Base-by-base conservation (phyloP, 2,797 vertebrate genomes). In the Paramormyrops hopkinsi region DNA sequence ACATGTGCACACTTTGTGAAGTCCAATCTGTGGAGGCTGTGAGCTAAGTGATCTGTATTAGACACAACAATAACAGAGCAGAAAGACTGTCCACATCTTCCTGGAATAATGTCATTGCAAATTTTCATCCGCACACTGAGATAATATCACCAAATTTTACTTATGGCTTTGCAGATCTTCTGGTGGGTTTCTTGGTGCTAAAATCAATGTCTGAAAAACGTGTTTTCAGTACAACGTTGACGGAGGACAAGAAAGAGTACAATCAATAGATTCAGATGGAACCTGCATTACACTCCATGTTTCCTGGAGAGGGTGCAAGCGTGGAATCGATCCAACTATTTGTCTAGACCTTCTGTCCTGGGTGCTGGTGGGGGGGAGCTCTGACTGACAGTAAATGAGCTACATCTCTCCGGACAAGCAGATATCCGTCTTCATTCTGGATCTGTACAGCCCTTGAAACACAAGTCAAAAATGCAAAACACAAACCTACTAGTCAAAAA, bases 371-470 rank as follows among this genome's bases (percentile, higher is more conserved):
- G 92, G 93, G 92, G 92, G 85, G 50, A 88, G 90, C 82, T 17
- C 92, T 73, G 91, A 95, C 90, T 93, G 93, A 92, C 94, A 94
- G 93, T 84, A 92, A 93, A 94, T 83, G 91, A 73, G 82, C 54
- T 44, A 19, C 37, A 84, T 46, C 82, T 41, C 41, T 14, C 44
- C 53, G 51, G 82, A 17, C 33, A 46, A 84, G 33, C 88, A 76
- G 19, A 12, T 51, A 79, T n/a, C 33, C 14, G 12, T 85, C 25
- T 41, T 7, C 37, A 29, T 84, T 65, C 44, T 50, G 22, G 41
- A 46, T 8, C 8, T 69, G 29, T 33, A 14, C 62, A 33, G 9
- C 62, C 62, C 62, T 33, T 69, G 22, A 33, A 69, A 69, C 25
- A 33, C 65, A 69, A 69, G 1, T 59, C 56, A 59, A 8, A 22